Percentiles rank a stretch among this genome's conserved stretches.
These are phyloP conservation scores for Eutrigla gurnardus DNA, from an alignment of 2,797 vertebrate species.

Conservation along the genomic window DNA sequence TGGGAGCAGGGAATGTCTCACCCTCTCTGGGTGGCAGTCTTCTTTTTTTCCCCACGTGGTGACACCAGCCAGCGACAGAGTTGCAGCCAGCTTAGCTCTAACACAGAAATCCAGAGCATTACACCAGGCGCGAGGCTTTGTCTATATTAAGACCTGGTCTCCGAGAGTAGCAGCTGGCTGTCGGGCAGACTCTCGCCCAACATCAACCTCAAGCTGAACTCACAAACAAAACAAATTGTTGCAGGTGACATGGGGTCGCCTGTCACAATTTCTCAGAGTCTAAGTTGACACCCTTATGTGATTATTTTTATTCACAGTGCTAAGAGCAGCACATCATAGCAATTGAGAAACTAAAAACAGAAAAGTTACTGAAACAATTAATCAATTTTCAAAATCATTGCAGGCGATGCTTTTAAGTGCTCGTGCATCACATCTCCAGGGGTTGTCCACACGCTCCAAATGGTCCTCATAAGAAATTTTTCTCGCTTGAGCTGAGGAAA, in stretches of 20 bases:
- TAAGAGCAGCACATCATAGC: not conserved
- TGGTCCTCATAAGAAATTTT: not conserved
- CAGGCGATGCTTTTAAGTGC: not conserved
- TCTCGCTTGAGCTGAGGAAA: not conserved
- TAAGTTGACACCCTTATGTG: too few species aligned
- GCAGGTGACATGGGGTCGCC: constrained; percentile 20
- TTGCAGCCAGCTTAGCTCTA: constrained; percentile 33
- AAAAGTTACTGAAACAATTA: not conserved
- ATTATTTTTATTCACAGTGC: too few species aligned
- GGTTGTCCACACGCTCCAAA: not conserved
- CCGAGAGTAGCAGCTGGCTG: constrained; percentile 74
- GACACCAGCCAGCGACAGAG: constrained; percentile 33
- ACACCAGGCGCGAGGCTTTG: constrained; percentile 12
- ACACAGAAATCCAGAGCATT: constrained; percentile 49
- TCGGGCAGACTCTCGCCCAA: constrained; percentile 58
- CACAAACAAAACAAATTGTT: constrained; percentile 17
- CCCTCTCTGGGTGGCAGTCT: constrained; percentile 38
- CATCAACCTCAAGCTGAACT: constrained; percentile 28
- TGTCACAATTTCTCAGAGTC: not conserved
- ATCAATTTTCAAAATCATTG: not conserved
- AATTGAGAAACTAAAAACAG: not conserved
- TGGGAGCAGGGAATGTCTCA: constrained; percentile 59
- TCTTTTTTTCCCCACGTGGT: constrained; percentile 8
- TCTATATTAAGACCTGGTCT: constrained; percentile 78
- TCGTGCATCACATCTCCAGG: not conserved